These are phyloP conservation scores for Pachymerium ferrugineum DNA, from an alignment of 2,888 invertebrate species.

Conservation along the genomic window DNA sequence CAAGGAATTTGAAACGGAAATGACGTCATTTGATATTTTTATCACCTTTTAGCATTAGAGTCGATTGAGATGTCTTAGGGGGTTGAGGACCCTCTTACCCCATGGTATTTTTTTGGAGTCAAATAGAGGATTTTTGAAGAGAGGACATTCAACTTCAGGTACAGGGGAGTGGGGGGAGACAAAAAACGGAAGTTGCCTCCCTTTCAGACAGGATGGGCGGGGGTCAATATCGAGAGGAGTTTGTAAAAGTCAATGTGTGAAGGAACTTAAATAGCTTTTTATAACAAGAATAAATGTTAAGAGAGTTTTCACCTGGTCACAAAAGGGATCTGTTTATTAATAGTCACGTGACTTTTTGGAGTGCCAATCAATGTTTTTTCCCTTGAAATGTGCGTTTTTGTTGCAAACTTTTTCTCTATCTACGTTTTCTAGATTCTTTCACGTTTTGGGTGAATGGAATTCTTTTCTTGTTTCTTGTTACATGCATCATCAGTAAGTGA, in stretches of 20 bases:
- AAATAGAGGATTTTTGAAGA: background rate
- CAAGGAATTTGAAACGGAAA: background rate
- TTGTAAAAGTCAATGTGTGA: constrained; percentile 22
- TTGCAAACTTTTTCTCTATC: background rate
- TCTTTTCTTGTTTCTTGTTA: background rate
- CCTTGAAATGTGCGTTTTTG: too few relatives aligned
- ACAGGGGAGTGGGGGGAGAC: constrained; percentile 8
- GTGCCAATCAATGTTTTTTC: too few relatives aligned
- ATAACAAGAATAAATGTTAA: constrained; percentile 2
- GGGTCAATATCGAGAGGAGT: constrained; percentile 18
- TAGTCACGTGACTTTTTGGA: too few relatives aligned
- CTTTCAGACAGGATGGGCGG: constrained; percentile 27
- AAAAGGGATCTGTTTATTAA: too few relatives aligned
- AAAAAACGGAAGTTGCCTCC: constrained; percentile 18
- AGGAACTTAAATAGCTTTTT: constrained; percentile 21
- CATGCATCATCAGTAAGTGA: constrained; percentile 11
- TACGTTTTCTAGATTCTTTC: background rate
- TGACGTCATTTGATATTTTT: background rate
- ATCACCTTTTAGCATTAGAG: background rate
- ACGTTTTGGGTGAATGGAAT: constrained; percentile 3
- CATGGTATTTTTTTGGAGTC: background rate
- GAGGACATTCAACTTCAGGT: constrained; percentile 25
- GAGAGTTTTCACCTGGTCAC: constrained; percentile 1
- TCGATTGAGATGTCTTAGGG: background rate
- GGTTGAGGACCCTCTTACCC: background rate